Evolutionary conservation across 2,797 vertebrate species (phyloP), one percentile per base, ranked within the genome.

Genomic region (Sebastes melanostomus): DNA sequence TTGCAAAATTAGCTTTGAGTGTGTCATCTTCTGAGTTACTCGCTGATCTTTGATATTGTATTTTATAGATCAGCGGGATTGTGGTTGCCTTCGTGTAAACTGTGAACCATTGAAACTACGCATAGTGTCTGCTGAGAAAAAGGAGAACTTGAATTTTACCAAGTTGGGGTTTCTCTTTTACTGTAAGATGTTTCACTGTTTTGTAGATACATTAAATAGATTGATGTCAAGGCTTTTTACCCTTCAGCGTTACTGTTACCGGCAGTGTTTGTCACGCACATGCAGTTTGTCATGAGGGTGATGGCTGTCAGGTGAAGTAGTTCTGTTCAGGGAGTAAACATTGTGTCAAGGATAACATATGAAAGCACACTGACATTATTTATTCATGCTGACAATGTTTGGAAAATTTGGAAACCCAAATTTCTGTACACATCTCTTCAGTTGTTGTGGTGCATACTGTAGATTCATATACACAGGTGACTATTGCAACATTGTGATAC

Each of bases 321-420:
- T 73, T 83, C 60, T 65, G 69, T 88, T 86, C 74, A 77, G 79
- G 54, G 59, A 89, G 66, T 61, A 65, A 79, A 85, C 55, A 34
- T 67, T 72, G 55, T 80, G 46, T 81, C 3, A 66, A 72, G 54
- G 68, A 85, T 86, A 79, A 78, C 65, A 73, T 72, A 71, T 50
- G 52, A 22, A 83, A 83, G 73, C 72, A 78, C 63, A 66, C 60
- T 63, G 55, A 77, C 18, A 38, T 81, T 79, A 72, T 90, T 88
- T 83, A 92, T 91, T 87, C 9, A 86, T 84, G 66, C 74, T 77
- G 77, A 83, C 32, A 72, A 89, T 4, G 6, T 83, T 78, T 77
- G 61, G 56, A 82, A 78, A 59, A 77, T 78, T 78, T 78, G 50
- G 66, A 67, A 25, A 59, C 12, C 52, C 24, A 72, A 3, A 12